phyloP scores from a whole-genome alignment of 2,888 invertebrate species.

The Tribolium freemani region DNA sequence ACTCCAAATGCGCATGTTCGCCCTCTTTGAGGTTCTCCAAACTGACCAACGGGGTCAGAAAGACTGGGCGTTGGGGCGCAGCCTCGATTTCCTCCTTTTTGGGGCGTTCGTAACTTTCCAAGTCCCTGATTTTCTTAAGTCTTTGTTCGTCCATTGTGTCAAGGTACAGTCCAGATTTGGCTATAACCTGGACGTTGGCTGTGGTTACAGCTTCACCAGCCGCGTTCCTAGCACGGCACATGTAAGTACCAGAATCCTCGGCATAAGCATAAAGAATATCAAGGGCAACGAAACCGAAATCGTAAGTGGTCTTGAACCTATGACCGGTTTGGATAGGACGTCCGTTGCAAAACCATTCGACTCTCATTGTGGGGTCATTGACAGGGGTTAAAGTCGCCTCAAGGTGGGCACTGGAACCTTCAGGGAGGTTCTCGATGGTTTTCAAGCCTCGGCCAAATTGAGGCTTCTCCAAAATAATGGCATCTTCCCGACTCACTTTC shows the following conservation, averaged over 20 bases:
- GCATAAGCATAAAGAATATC: conserved; percentile 97
- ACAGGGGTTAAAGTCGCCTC: conserved; percentile 97
- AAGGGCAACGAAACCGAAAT: conserved; percentile 97
- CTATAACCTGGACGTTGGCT: conserved; percentile 88
- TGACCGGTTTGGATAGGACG: conserved; percentile 93
- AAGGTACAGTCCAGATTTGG: conserved; percentile 86
- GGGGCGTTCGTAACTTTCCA: conserved; percentile 86
- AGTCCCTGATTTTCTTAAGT: conserved; percentile 87
- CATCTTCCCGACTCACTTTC: conserved; percentile 80
- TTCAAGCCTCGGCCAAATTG: conserved; percentile 91
- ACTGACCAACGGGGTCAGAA: conserved; percentile 90
- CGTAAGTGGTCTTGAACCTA: conserved; percentile 95
- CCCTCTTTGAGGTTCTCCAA: conserved; percentile 91
- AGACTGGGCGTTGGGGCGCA: conserved; percentile 87
- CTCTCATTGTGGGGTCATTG: conserved; percentile 98
- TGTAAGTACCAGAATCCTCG: conserved; percentile 97
- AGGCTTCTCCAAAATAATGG: conserved; percentile 85
- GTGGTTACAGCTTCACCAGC: conserved; percentile 97
- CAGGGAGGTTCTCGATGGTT: conserved; percentile 85
- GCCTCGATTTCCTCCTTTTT: conserved; percentile 82
- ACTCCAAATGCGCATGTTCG: conserved; percentile 92
- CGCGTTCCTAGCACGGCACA: conserved; percentile 95
- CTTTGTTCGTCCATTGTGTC: conserved; percentile 94
- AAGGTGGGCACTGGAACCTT: conserved; percentile 90
- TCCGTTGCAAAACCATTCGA: conserved; percentile 98